Base-by-base conservation (phyloP, 2,888 invertebrate species). In the Baronia brevicornis region DNA sequence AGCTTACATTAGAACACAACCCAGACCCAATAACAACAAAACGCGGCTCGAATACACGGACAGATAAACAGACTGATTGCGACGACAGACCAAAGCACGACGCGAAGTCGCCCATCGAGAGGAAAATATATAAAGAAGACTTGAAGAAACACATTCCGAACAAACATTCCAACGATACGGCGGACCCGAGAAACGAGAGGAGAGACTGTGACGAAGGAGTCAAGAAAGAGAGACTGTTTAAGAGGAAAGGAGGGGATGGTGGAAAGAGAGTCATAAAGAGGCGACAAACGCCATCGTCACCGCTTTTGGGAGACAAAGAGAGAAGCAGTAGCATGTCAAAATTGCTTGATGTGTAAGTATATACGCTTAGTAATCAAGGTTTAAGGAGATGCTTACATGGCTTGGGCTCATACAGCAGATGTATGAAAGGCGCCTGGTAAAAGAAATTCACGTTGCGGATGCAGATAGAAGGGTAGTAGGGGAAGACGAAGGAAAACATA, bases 1-100 rank as follows among this genome's bases (percentile, higher is more conserved):
- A 93, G 89, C 74, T 96, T 41, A 96, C 95, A 2, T 93, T 96
- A 54, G 96, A 96, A 69, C 94, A 95, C 61, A 94, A 94, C 65
- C 94, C 96, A 5, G 91, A 92, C 46, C 88, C 91, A 19, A 53
- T 54, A 28, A 56, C 44, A 41, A 39, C 40, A 3, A 51, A 43
- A 32, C 44, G 50, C 5, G 44, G 42, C 2, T 35, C 43, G 10
- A 27, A 41, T 25, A 36, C 39, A 24, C 34, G 42, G 46, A 45
- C 43, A 29, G 48, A 52, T 29, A 39, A 38, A 14, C 46, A 54
- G 15, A 36, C 39, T 1, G 51, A 54, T 6, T 10, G n/a, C 31
- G 39, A 35, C 32, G 51, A 59, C 2, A 51, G 57, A 27, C 41
- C 46, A 2, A 58, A 53, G 31, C 43, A 43, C 9, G 62, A 65